Evolutionary conservation across 2,113 vertebrate genomes (phyloP), one percentile per base, ranked within the genome.

Genomic region (Mustelus asterias): DNA sequence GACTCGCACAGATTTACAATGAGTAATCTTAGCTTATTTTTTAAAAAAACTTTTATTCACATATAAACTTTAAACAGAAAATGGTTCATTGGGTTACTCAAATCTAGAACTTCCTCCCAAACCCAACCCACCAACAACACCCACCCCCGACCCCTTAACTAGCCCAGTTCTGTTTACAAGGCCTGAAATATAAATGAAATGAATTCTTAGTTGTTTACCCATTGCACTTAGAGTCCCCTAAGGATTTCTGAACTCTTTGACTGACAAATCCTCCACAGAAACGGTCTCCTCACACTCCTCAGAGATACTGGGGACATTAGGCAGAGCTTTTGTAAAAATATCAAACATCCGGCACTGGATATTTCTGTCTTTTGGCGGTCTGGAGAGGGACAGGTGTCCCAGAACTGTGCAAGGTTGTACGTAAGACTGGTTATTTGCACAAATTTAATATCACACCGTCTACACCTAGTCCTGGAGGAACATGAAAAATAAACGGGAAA

Each of bases 41-140:
- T 65, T 93, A 67, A 65, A 65, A 93, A 22, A 65, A 65, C 54
- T n/a, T 89, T 92, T 93, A 93, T 93, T 93, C 60, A 18, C 54
- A 29, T 9, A 90, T 41, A 83, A 41, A 83, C 37, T 44, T 83
- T 83, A 65, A 65, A 65, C 60, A 90, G 88, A 13, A 90, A 90
- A 90, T 16, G 10, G 54, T 58, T 90, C 6, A 93, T 9, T 9
- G 88, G 54, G 0, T 13, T 90, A 60, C 18, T 92, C 58, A 92
- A 63, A 33, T 63, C 58, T n/a, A 65, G 89, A 63, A 92, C 33
- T 16, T 89, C 13, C 14, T 16, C 6, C 54, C 70, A 72, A 63
- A 72, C 70, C 24, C 26, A 72, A 7, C 70, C 69, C 26, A 26
- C 6, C 26, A 7, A 29, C 70, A 29, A 76, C 72, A 4, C 26